Evolutionary conservation across 2,888 invertebrate genomes (phyloP).

Genomic region (Platycheirus albimanus): DNA sequence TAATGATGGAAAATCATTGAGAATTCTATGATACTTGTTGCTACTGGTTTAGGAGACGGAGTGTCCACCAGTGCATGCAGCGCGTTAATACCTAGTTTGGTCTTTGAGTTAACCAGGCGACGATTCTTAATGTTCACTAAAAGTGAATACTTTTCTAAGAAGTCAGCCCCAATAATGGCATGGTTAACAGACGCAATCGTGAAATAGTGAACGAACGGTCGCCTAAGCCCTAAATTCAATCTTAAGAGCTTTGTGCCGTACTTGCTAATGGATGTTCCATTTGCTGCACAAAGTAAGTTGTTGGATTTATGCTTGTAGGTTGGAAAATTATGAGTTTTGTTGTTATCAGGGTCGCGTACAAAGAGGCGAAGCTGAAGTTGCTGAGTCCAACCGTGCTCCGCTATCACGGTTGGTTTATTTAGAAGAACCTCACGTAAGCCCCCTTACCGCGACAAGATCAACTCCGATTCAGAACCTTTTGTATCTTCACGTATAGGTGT

Average conservation of each 20-base stretch:
- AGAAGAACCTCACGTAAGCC: too few species aligned
- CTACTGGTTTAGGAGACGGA: background rate
- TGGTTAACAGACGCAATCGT: conserved; percentile 2
- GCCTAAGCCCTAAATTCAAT: conserved; percentile 18
- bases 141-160: conserved; percentile 11
- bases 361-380: conserved; percentile 7
- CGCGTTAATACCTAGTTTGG: conserved; percentile 4
- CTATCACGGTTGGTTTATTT: background rate
- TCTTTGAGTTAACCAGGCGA: conserved; percentile 10
- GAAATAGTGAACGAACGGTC: conserved; percentile 3
- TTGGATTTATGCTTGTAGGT: background rate
- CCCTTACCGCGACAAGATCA: too few species aligned
- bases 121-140: conserved; percentile 23
- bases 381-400: background rate
- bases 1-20: conserved; percentile 6
- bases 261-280: conserved; percentile 14
- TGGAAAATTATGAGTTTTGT: conserved; percentile 3
- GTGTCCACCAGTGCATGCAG: conserved; percentile 2
- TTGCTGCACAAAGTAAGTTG: conserved; percentile 8
- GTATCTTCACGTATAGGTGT: too few species aligned
- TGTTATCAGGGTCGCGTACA: conserved; percentile 7
- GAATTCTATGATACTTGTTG: conserved; percentile 3
- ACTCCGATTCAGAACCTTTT: too few species aligned
- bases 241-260: conserved; percentile 9
- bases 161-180: conserved; percentile 32